Evolutionary conservation across 1,140 invertebrate genomes (phyloP), one percentile per base, ranked within the genome.

Genomic region (Eumaeus atala): DNA sequence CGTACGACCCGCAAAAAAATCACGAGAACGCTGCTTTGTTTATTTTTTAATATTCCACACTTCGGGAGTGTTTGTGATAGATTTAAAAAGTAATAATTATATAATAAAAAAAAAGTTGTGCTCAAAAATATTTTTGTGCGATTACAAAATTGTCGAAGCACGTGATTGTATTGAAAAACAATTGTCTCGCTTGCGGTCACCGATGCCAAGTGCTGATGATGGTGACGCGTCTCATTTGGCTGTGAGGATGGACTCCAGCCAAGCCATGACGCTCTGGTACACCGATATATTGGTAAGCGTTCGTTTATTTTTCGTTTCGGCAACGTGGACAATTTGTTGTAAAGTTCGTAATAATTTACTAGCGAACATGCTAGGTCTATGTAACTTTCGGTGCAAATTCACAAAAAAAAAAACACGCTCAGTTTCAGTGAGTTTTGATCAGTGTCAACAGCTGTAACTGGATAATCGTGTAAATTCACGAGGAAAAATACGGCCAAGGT

Each of bases 231-330:
- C 63, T 67, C 70, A 67, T 64, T 71, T 72, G 62, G 67, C 62
- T 70, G 67, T 84, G 78, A 83, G 58, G 61, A 74, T 87, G 84
- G 81, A 84, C 64, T 54, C 60, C 66, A 54, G 81, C 81, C 84
- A 84, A 84, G 54, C 66, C 57, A 87, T 87, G 84, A 87, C 84
- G 68, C 78, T 87, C 62, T 87, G 84, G 84, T 87, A 87, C 73
- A 84, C 81, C 54, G 75, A 87, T 71, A 72, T 87, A 77, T 63
- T 87, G 84, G 84, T 87, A 64, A 87, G 80, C 69, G 67, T 70
- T 61, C 21, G 21, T 28, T 6, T 28, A 28, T 28, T 28, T 28
- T 3, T 28, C 21, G 21, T 6, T 6, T 28, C 21, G 2, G n/a
- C n/a, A n/a, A n/a, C n/a, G n/a, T n/a, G 21, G 6, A 28, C 21